phyloP scores from a whole-genome alignment of 2,888 invertebrate genomes.

The Apantesis nais region DNA sequence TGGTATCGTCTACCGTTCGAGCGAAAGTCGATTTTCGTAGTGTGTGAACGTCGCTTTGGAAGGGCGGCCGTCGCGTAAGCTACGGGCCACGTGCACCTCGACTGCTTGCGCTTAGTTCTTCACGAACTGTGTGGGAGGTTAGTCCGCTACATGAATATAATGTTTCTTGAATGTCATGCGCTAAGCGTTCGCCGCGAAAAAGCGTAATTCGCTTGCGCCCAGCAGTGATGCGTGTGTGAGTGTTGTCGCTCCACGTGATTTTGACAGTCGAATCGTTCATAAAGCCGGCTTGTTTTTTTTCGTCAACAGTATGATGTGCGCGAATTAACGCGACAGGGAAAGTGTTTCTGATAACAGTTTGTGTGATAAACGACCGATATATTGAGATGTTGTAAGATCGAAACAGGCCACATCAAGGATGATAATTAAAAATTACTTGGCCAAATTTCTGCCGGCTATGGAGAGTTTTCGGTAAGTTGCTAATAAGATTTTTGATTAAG shows the following conservation, averaged over 20 bases:
- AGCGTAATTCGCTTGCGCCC: conserved; percentile 66
- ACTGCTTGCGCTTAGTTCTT: conserved; percentile 84
- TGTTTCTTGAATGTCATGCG: conserved; percentile 78
- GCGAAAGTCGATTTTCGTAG: conserved; percentile 80
- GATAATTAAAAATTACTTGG: conserved; percentile 57
- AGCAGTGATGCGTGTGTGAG: conserved; percentile 67
- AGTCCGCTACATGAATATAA: conserved; percentile 82
- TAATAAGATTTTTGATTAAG: conserved; percentile 62
- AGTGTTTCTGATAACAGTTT: conserved; percentile 69
- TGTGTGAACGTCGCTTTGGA: conserved; percentile 71
- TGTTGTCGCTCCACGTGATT: conserved; percentile 74
- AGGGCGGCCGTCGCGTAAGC: conserved; percentile 84
- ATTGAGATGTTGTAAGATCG: conserved; percentile 62
- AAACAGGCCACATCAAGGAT: conserved; percentile 58
- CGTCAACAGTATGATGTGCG: conserved; percentile 59
- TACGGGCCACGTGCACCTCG: conserved; percentile 82
- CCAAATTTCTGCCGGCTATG: conserved; percentile 64
- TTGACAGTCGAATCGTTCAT: conserved; percentile 71
- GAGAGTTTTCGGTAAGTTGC: conserved; percentile 73
- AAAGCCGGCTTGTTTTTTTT: conserved; percentile 65
- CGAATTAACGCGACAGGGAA: conserved; percentile 57
- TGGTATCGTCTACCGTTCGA: conserved; percentile 66
- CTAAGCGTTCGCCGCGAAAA: conserved; percentile 71
- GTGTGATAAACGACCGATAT: conserved; percentile 54
- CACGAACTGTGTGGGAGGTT: conserved; percentile 84